phyloP scores from a whole-genome alignment of 30 jellyfish, hydroid and myxozoan species.

The Cassiopea xamachana region DNA sequence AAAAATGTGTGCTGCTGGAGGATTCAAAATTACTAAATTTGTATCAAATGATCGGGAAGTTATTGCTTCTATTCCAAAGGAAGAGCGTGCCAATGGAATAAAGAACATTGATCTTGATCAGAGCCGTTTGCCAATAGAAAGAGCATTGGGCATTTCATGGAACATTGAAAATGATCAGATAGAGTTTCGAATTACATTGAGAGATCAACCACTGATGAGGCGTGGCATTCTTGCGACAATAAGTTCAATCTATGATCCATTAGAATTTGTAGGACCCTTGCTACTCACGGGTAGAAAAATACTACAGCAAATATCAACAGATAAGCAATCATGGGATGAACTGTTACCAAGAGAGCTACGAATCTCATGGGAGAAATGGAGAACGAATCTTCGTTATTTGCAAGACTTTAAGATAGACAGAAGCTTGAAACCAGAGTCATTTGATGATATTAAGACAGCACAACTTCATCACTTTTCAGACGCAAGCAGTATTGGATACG shows the following conservation, averaged over 20 bases:
- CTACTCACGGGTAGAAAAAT: constrained; percentile 34
- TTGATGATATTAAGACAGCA: constrained; percentile 25
- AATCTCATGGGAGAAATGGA: not conserved
- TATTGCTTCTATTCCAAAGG: constrained; percentile 35
- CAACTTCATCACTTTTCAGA: constrained; percentile 66
- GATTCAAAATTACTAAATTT: constrained; percentile 47
- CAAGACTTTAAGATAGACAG: not conserved
- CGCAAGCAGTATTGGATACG: constrained; percentile 55
- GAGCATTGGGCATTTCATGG: constrained; percentile 47
- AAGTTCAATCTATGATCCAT: constrained; percentile 59
- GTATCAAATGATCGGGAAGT: constrained; percentile 42
- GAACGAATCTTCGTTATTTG: constrained; percentile 2
- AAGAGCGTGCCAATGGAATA: constrained; percentile 40
- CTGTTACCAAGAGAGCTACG: not conserved
- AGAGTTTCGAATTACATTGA: constrained; percentile 44
- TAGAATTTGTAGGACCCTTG: constrained; percentile 61
- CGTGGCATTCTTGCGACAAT: constrained; percentile 54
- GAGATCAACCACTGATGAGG: constrained; percentile 43
- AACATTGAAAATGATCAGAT: not conserved
- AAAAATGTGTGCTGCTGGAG: constrained; percentile 34
- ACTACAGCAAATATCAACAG: constrained; percentile 39
- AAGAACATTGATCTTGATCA: constrained; percentile 34
- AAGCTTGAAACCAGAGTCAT: not conserved
- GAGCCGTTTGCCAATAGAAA: constrained; percentile 46
- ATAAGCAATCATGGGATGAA: constrained; percentile 34